Evolutionary conservation across 2,113 vertebrate species (phyloP).

Genomic region (Hepsetus odoe): DNA sequence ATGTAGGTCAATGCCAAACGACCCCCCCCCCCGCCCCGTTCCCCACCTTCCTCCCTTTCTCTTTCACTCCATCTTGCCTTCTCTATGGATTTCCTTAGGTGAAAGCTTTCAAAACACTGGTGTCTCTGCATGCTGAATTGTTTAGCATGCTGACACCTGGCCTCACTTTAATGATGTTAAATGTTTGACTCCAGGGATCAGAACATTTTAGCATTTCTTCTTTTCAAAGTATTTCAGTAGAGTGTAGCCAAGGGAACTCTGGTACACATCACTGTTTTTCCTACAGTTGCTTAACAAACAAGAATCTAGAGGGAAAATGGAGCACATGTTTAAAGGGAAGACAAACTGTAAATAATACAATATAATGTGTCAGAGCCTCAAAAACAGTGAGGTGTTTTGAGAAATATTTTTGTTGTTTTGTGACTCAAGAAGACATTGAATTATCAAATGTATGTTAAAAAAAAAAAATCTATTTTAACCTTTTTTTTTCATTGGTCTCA

Average conservation of each 20-base stretch:
- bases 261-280: neutral
- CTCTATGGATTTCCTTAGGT: constrained; percentile 20
- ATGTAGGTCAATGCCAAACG: constrained; percentile 34
- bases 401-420: constrained; percentile 13
- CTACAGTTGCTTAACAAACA: constrained; percentile 17
- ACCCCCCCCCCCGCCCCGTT: neutral
- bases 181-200: constrained; percentile 29
- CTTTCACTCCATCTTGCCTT: neutral
- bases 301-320: neutral
- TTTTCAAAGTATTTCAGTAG: constrained; percentile 19
- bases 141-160: constrained; percentile 30
- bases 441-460: constrained; percentile 3
- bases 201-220: constrained; percentile 32
- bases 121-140: constrained; percentile 8
- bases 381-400: neutral
- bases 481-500: constrained; percentile 4
- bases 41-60: neutral
- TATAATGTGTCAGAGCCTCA: constrained; percentile 3
- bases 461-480: constrained; percentile 18
- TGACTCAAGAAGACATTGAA: neutral
- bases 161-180: constrained; percentile 38
- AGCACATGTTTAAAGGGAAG: constrained; percentile 26
- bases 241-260: constrained; percentile 27
- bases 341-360: constrained; percentile 11
- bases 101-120: constrained; percentile 19